Base-by-base conservation (phyloP, 1,140 invertebrate species). In the Bathynomus jamesi region DNA sequence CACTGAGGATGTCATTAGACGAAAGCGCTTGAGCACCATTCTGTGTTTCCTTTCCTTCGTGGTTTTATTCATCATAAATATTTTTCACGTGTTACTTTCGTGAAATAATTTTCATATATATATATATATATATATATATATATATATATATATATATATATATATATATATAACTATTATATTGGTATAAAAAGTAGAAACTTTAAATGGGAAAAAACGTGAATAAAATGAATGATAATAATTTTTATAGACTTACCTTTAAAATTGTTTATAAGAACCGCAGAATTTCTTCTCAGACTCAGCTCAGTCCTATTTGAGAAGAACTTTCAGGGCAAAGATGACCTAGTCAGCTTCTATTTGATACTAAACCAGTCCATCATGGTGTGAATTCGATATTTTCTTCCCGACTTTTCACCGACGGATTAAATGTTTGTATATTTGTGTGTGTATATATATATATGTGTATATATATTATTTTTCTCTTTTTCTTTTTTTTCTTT, bases 71-170 rank as follows among this genome's bases (percentile, higher is more conserved):
- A n/a, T n/a, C n/a, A n/a, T n/a, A n/a, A n/a, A n/a, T n/a, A n/a
- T n/a, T n/a, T n/a, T n/a, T n/a, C n/a, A n/a, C n/a, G n/a, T n/a
- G n/a, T n/a, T n/a, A n/a, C n/a, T n/a, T n/a, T n/a, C n/a, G n/a
- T n/a, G n/a, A n/a, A n/a, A n/a, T n/a, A n/a, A n/a, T n/a, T n/a
- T 63, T 24, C 27, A 63, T 63, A 63, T 63, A 63, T 63, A 25
- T 63, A 63, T 63, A 63, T 63, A 63, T 63, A 63, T 63, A 63
- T 63, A 25, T 63, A 63, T 63, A 63, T 63, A 63, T 63, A 63
- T 63, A 63, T 63, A 63, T 63, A 63, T 63, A 63, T 63, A 63
- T 63, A 63, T 63, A 63, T 63, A 28, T 63, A 63, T 63, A 63
- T 63, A 63, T 63, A 63, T 63, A 28, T 63, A 63, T 63, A 63